phyloP scores from a whole-genome alignment of 2,113 vertebrate species.

The Pollimyrus isidori region DNA sequence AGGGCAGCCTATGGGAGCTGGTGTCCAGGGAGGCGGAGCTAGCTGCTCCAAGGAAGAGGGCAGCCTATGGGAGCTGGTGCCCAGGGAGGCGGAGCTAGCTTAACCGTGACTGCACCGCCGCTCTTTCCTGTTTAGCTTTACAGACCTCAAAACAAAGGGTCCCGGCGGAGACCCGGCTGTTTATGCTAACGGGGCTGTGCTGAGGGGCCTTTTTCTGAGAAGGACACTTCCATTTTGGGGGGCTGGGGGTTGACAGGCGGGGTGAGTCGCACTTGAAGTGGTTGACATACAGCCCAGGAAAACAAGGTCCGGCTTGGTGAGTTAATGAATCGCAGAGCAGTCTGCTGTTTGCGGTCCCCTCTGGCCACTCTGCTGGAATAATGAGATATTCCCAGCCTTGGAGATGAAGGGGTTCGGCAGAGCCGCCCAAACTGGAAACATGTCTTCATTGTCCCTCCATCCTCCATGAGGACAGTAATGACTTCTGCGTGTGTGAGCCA shows the following conservation, averaged over 20 bases:
- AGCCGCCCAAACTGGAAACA: slow-evolving; percentile 6
- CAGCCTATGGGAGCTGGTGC: too few species aligned
- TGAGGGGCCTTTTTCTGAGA: neutral
- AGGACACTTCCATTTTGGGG: neutral
- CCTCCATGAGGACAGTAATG: slow-evolving; percentile 7
- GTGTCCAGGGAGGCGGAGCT: neutral
- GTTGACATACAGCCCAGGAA: slow-evolving; percentile 33
- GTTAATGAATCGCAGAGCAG: slow-evolving; percentile 36
- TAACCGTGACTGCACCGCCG: neutral
- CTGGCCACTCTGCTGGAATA: slow-evolving; percentile 15
- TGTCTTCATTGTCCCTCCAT: neutral
- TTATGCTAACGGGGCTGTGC: neutral
- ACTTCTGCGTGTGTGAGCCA: neutral
- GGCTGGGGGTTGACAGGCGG: neutral
- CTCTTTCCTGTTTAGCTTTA: neutral
- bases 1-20: neutral
- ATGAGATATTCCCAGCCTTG: slow-evolving; percentile 9
- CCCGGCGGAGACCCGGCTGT: neutral
- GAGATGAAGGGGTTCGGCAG: neutral
- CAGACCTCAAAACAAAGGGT: slow-evolving; percentile 1
- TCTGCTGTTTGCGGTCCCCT: slow-evolving; percentile 15
- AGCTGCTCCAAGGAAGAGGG: neutral
- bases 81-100: neutral
- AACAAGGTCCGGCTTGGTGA: slow-evolving; percentile 28
- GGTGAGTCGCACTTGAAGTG: neutral